Evolutionary conservation across 2,888 invertebrate genomes (phyloP), one percentile per base, ranked within the genome.

Genomic region (Macrosiphum euphorbiae): DNA sequence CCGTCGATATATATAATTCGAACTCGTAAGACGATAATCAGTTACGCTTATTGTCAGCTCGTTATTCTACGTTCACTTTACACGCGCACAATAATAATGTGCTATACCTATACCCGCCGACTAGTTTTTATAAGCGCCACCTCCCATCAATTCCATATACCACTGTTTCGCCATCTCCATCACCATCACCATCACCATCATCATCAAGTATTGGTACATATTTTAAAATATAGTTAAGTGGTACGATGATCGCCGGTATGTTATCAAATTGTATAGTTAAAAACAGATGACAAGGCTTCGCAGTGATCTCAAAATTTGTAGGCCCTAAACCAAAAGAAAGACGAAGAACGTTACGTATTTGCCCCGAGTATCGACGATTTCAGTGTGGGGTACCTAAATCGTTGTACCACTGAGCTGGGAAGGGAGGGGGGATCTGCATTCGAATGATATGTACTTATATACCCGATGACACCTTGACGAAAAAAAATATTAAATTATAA

Each of bases 11-110:
- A 41, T 67, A 41, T 88, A 67, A 92, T 92, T 92, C 41, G 50
- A 92, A 88, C 88, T 41, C 35, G n/a, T 50, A 41, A 92, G 28
- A 88, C 67, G 50, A 67, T 92, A 92, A 92, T 92, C 87, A 78
- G 78, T 20, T 78, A 78, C 58, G 35, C 28, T 35, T 28, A 35
- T 92, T 67, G 87, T 92, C 35, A 52, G 87, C 20, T 92, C 52
- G 28, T 90, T 61, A 84, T 91, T 78, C 78, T 20, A 78, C 20
- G 35, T 78, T 35, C 35, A 10, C 20, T 78, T 78, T 78, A 35
- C 78, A 78, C 26, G 35, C 78, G 8, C 7, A 78, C 35, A 78
- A 78, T 35, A 35, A 78, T 78, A 35, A 78, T 78, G 5, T 61
- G 61, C 35, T 78, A 78, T 20, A 16, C n/a, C 35, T 78, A 78